Conservation (phyloP, 2,888 invertebrate genomes). For the Leptothorax acervorum region DNA sequence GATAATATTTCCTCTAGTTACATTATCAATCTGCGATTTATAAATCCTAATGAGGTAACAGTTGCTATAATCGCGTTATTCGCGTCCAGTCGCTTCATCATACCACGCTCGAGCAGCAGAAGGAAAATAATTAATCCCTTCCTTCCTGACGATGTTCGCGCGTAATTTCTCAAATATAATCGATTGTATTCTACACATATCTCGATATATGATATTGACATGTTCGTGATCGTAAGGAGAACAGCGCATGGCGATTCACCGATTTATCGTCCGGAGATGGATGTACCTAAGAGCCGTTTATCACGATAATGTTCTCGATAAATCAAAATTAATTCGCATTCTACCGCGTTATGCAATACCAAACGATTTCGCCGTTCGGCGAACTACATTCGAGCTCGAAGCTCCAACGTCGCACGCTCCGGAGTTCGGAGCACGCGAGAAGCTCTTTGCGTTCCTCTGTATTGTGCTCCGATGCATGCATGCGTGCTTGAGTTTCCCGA, state of each 20-base stretch:
- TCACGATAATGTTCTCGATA: neutral
- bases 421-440: neutral
- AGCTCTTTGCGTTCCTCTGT: neutral
- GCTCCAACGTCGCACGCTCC: neutral
- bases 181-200: neutral
- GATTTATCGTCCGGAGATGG: neutral
- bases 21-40: conserved; percentile 35
- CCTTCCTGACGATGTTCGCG: neutral
- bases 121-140: conserved; percentile 15
- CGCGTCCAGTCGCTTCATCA: neutral
- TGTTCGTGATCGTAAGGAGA: neutral
- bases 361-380: neutral
- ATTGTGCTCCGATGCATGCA: conserved; percentile 41
- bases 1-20: conserved; percentile 3
- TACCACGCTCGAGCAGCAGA: neutral
- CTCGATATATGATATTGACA: neutral
- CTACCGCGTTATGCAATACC: neutral
- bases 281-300: neutral
- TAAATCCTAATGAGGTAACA: conserved; percentile 47
- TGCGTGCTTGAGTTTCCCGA: conserved; percentile 54
- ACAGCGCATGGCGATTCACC: neutral
- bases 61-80: conserved; percentile 40
- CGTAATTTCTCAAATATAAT: neutral
- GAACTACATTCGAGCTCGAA: neutral
- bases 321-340: neutral